Conservation (phyloP, 2,113 vertebrate genomes). For the Mirza zaza region DNA sequence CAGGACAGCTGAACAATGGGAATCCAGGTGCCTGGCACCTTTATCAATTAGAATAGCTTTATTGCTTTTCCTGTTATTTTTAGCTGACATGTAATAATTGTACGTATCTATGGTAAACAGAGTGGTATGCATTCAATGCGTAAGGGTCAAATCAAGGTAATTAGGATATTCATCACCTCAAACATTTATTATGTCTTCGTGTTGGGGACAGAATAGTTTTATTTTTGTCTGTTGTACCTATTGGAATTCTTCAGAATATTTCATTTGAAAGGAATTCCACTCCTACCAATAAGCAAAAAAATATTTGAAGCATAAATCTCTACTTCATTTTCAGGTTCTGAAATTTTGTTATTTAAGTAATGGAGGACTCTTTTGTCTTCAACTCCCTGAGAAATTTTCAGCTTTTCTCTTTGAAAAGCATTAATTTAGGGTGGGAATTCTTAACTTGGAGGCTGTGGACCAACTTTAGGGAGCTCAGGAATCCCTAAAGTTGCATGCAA, state of each 20-base stretch:
- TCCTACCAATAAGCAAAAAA: background rate
- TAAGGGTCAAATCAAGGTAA: background rate
- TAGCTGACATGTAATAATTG: background rate
- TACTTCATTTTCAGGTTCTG: background rate
- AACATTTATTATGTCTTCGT: background rate
- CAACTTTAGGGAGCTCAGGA: background rate
- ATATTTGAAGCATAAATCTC: background rate
- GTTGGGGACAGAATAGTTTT: background rate
- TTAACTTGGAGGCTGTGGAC: background rate
- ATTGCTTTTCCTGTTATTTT: background rate
- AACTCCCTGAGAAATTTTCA: background rate
- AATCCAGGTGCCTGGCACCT: background rate
- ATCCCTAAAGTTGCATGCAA: background rate
- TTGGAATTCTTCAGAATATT: background rate
- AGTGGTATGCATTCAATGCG: background rate
- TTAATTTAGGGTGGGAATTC: background rate
- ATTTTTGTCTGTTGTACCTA: background rate
- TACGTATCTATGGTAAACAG: background rate
- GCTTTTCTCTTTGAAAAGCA: constrained; percentile 26
- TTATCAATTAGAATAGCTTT: background rate
- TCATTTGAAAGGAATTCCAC: background rate
- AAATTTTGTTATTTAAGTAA: constrained; percentile 15
- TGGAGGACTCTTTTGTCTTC: background rate
- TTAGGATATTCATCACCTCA: background rate
- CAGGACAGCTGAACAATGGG: background rate